A percentile compares a stretch with the other conserved stretches of the same genome.
Evolutionary conservation across 2,113 vertebrate species (phyloP).

Genomic region (Octodon degus): DNA sequence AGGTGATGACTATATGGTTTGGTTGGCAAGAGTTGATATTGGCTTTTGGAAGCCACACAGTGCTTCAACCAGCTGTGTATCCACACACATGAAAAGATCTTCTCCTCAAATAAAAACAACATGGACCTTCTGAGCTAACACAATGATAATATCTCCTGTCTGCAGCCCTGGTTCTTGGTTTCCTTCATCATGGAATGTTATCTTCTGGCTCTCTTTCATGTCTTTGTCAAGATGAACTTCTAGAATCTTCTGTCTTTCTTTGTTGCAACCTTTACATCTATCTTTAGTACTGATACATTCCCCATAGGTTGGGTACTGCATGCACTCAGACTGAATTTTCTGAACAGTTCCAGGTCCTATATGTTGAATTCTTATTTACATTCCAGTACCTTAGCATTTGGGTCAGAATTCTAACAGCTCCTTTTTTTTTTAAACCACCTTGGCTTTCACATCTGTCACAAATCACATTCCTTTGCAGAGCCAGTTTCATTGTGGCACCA

Average conservation of each 20-base stretch:
- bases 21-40: neutral
- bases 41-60: neutral
- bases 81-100: neutral
- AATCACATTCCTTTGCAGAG: neutral
- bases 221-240: neutral
- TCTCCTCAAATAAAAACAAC: neutral
- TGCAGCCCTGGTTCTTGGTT: neutral
- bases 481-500: neutral
- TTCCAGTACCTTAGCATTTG: neutral
- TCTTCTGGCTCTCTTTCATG: neutral
- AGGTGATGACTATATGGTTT: neutral
- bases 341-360: neutral
- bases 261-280: neutral
- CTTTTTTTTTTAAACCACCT: neutral
- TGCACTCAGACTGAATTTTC: neutral
- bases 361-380: neutral
- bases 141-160: neutral
- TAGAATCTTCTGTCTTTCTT: neutral
- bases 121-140: neutral
- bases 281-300: neutral
- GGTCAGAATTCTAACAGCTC: neutral
- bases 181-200: neutral
- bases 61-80: neutral
- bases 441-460: neutral
- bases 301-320: neutral